These are phyloP conservation scores for Pandemis corylana DNA, from an alignment of 2,888 invertebrate genomes.

Conservation along the genomic window DNA sequence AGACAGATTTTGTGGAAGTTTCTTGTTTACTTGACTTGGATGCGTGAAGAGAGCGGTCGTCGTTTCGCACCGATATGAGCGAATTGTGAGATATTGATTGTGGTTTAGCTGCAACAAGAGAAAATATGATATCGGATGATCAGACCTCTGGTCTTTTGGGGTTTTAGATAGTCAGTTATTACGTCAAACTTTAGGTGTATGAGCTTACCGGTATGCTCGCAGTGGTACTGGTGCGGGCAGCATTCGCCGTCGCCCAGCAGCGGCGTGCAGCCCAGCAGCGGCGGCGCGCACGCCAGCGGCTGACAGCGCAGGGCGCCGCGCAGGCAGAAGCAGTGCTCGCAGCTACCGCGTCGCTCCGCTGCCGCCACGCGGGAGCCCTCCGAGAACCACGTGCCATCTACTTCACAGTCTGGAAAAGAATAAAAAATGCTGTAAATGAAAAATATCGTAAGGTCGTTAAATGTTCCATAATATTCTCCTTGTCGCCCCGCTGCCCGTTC, in stretches of 20 bases:
- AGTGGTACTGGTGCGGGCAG: slow-evolving; percentile 93
- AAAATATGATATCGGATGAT: neutral
- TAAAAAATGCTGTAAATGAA: neutral
- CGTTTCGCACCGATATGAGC: slow-evolving; percentile 55
- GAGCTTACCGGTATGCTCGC: slow-evolving; percentile 74
- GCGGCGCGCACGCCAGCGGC: slow-evolving; percentile 90
- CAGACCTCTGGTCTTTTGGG: no score
- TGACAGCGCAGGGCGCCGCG: slow-evolving; percentile 90
- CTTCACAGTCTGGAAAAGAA: slow-evolving; percentile 85
- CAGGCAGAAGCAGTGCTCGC: slow-evolving; percentile 93
- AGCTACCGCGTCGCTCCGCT: slow-evolving; percentile 83
- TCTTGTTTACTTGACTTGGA: slow-evolving; percentile 59
- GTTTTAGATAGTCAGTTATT: no score
- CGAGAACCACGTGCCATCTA: slow-evolving; percentile 84
- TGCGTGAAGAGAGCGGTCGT: slow-evolving; percentile 64
- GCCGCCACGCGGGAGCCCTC: slow-evolving; percentile 89
- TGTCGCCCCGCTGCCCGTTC: no score
- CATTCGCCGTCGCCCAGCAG: slow-evolving; percentile 91
- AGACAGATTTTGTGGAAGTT: slow-evolving; percentile 57
- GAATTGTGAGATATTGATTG: slow-evolving; percentile 52
- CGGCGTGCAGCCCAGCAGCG: slow-evolving; percentile 90
- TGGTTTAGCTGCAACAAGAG: slow-evolving; percentile 49
- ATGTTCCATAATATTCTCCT: no score
- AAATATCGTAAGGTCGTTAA: no score
- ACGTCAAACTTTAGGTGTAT: slow-evolving; percentile 7